Base-by-base conservation (phyloP, 2,888 invertebrate species). In the Blera fallax region DNA sequence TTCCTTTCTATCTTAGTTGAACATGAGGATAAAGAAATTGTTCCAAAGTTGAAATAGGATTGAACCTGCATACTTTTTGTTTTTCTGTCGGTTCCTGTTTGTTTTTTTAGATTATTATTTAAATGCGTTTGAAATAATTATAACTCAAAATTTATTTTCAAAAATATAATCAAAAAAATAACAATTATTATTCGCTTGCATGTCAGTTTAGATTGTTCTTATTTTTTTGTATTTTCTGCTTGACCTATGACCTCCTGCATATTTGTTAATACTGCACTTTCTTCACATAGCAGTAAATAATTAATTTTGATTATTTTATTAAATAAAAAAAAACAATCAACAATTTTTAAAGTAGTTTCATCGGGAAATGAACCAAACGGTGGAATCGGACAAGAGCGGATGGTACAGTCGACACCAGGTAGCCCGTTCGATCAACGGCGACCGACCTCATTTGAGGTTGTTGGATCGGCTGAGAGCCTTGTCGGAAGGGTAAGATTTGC, bases 381-480 rank as follows among this genome's bases (percentile, higher is more conserved):
- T 37, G 88, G 89, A 87, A 90, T 90, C 88, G 88, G 89, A 87
- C 89, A 89, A 83, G 91, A 95, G 89, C 93, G 95, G 84, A 92
- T 95, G 89, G 94, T 95, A 87, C 95, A 95, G 91, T 95, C 95
- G 88, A 93, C 95, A 89, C 95, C 95, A 74, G 95, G 95, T 88
- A 95, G 94, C 92, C 95, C 95, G 76, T 94, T 94, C 87, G 95
- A 95, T 90, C 93, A 94, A 88, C 93, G 94, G 88, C 93, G 94
- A 88, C 94, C 94, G 78, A 94, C 94, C 89, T 94, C 95, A 67
- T 95, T 96, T 89, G 96, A 96, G 90, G 96, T 97, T 73, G 95
- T 97, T 90, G 98, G 98, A 87, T 98, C 98, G 88, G 98, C 98
- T 48, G 98, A 98, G 92, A 98, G 97, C 93, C 94, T 99, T 87